phyloP scores from a whole-genome alignment of 2,888 invertebrate species.

The Cerceris ruficornis region DNA sequence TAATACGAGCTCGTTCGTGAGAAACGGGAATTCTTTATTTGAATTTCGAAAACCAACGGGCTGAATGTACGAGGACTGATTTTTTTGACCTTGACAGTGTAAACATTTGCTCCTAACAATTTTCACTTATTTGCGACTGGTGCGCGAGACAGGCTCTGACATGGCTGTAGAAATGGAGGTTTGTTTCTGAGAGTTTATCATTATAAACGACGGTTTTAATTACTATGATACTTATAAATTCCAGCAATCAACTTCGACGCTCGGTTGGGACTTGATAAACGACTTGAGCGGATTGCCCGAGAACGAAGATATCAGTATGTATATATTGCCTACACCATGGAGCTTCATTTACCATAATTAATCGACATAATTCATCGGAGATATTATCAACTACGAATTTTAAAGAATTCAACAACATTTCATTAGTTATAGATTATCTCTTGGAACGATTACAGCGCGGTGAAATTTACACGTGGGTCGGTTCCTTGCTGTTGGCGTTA shows the following conservation, averaged over 20 bases:
- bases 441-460: constrained; percentile 73
- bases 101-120: constrained; percentile 34
- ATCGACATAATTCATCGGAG: too few relatives aligned
- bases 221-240: constrained; percentile 21
- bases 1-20: not conserved
- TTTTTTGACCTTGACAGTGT: constrained; percentile 33
- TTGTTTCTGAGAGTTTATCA: constrained; percentile 2
- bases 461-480: constrained; percentile 81
- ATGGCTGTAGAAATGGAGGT: constrained; percentile 38
- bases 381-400: too few relatives aligned
- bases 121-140: constrained; percentile 20
- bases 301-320: constrained; percentile 65
- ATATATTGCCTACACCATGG: not conserved
- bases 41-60: constrained; percentile 24
- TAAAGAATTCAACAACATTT: not conserved
- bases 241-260: constrained; percentile 55
- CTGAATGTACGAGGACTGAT: not conserved
- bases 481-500: constrained; percentile 78
- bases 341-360: not conserved
- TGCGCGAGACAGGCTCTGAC: constrained; percentile 1
- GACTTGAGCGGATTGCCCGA: constrained; percentile 67
- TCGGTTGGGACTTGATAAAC: constrained; percentile 65
- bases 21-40: not conserved
- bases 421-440: constrained; percentile 76
- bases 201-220: not conserved